A percentile compares a stretch with the other conserved stretches of the same genome.
Conservation (phyloP, 2,888 invertebrate genomes). For the Euclidia mi region DNA sequence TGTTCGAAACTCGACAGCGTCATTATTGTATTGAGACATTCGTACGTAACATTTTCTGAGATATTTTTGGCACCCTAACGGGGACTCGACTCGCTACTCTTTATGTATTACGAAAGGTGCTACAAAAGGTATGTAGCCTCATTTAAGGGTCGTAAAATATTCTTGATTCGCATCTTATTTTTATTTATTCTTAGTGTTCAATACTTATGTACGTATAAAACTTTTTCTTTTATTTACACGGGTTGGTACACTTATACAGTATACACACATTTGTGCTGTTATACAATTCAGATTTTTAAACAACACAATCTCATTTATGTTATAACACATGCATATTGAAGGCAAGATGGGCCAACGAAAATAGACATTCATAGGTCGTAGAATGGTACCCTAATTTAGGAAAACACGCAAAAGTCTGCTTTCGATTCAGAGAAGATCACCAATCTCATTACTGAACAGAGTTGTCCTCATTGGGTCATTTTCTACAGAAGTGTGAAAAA, state of each 20-base stretch:
- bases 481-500: slow-evolving; percentile 18
- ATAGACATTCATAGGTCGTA: not conserved
- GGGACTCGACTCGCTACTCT: too few species aligned
- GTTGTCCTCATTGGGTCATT: slow-evolving; percentile 20
- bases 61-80: not conserved
- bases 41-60: not conserved
- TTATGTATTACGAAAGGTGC: too few species aligned
- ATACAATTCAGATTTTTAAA: too few species aligned
- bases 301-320: not conserved
- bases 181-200: too few species aligned
- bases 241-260: too few species aligned
- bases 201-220: too few species aligned
- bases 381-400: slow-evolving; percentile 9
- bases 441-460: slow-evolving; percentile 26
- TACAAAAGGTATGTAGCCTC: too few species aligned
- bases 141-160: too few species aligned
- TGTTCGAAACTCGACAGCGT: slow-evolving; percentile 13
- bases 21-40: not conserved
- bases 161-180: too few species aligned
- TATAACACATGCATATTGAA: slow-evolving; percentile 10
- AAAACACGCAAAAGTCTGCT: slow-evolving; percentile 8
- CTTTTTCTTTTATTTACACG: too few species aligned
- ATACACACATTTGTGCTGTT: too few species aligned
- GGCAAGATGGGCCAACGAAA: slow-evolving; percentile 2
- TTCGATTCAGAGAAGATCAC: slow-evolving; percentile 25